Conservation (phyloP, 1,140 invertebrate species). For the Ceratosolen fusciceps region DNA sequence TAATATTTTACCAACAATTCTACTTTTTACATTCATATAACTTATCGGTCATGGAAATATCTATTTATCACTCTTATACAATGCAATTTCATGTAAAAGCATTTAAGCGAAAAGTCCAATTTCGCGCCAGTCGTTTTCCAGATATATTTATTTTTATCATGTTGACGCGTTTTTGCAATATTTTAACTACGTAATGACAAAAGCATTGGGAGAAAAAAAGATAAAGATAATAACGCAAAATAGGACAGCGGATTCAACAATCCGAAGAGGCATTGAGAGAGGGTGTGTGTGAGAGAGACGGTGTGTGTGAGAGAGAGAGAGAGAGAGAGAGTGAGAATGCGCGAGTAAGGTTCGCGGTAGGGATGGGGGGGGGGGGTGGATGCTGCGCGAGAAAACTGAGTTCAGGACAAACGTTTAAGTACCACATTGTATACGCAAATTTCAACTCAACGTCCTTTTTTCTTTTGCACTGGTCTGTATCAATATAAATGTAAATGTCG, state of each 20-base stretch:
- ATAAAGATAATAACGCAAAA: not conserved
- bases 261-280: not conserved
- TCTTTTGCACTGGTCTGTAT: constrained; percentile 44
- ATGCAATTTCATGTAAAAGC: too few relatives aligned
- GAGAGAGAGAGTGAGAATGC: not conserved
- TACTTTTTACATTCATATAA: too few relatives aligned
- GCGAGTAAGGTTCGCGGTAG: not conserved
- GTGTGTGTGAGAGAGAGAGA: not conserved
- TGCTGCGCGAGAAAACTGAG: not conserved
- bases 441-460: constrained; percentile 17
- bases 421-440: constrained; percentile 44
- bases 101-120: too few relatives aligned
- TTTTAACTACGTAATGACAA: not conserved
- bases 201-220: not conserved
- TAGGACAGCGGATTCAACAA: not conserved
- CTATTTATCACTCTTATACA: too few relatives aligned
- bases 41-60: too few relatives aligned
- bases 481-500: constrained; percentile 71
- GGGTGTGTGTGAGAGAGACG: not conserved
- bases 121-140: too few relatives aligned
- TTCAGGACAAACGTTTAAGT: constrained; percentile 15
- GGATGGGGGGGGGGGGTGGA: not conserved
- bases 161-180: not conserved
- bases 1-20: too few relatives aligned
- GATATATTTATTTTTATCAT: not conserved